phyloP scores from a whole-genome alignment of 2,888 invertebrate genomes.

The Heliconius sara region DNA sequence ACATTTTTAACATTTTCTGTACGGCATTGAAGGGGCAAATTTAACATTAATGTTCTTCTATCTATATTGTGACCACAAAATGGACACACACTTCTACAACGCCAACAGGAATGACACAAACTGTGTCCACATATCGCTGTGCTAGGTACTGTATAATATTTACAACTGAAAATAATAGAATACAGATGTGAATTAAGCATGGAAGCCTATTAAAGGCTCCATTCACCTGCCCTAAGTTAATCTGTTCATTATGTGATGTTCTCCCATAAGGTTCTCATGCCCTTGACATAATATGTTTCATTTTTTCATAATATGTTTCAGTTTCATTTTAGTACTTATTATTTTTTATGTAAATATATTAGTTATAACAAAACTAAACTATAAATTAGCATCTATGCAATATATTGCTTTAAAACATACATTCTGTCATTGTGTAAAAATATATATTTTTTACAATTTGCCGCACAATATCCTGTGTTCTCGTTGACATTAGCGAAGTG shows the following conservation, averaged over 20 bases:
- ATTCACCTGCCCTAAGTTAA: not conserved
- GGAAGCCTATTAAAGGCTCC: too few relatives aligned
- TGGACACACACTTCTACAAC: slow-evolving; percentile 61
- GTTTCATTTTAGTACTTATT: not conserved
- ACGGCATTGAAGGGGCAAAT: slow-evolving; percentile 60
- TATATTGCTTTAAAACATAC: too few relatives aligned
- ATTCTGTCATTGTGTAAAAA: not conserved
- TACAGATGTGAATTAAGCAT: not conserved
- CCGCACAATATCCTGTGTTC: too few relatives aligned
- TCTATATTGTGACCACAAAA: slow-evolving; percentile 60
- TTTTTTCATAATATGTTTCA: too few relatives aligned
- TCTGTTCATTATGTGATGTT: not conserved
- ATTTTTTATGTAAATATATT: not conserved
- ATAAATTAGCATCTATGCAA: too few relatives aligned
- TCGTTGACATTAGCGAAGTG: too few relatives aligned
- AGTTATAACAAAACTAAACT: not conserved
- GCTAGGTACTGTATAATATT: slow-evolving; percentile 66
- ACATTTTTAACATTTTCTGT: slow-evolving; percentile 62
- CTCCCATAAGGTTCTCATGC: not conserved
- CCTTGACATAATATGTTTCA: too few relatives aligned
- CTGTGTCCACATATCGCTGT: slow-evolving; percentile 72
- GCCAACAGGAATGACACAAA: slow-evolving; percentile 72
- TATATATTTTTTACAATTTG: not conserved
- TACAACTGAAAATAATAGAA: slow-evolving; percentile 65
- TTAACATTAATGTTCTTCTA: slow-evolving; percentile 60